Evolutionary conservation across 2,797 vertebrate species (phyloP).

Genomic region (Hydrophis major): DNA sequence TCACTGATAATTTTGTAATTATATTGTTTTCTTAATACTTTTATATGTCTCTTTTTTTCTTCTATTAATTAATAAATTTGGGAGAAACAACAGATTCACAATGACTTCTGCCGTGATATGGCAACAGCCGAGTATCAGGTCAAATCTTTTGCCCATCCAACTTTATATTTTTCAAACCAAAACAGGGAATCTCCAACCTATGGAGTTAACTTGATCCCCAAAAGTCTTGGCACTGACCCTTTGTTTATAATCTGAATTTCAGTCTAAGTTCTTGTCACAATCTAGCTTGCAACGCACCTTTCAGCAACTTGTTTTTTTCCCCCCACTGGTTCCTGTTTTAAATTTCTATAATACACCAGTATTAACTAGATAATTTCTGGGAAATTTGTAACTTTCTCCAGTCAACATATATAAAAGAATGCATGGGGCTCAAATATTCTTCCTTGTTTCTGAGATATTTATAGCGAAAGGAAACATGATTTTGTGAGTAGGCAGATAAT

Average conservation of each 20-base stretch:
- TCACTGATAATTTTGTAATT: not conserved
- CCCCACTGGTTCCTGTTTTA: not conserved
- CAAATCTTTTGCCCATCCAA: not conserved
- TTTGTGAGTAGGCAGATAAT: not conserved
- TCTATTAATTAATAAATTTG: not conserved
- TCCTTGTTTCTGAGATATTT: not conserved
- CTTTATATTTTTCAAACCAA: not conserved
- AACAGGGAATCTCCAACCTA: not conserved
- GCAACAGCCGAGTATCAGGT: not conserved
- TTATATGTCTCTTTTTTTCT: not conserved
- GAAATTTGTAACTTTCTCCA: not conserved
- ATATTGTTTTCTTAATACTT: not conserved
- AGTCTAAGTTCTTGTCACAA: not conserved
- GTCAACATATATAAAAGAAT: not conserved
- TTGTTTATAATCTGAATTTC: not conserved
- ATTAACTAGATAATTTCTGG: not conserved
- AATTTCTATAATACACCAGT: not conserved
- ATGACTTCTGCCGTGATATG: not conserved
- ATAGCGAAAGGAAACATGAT: not conserved
- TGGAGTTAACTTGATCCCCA: not conserved
- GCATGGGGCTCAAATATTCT: not conserved
- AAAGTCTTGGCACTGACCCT: not conserved
- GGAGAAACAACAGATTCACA: not conserved
- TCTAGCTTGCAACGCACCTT: not conserved
- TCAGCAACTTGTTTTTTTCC: accelerated